Evolutionary conservation across 2,113 vertebrate species (phyloP).

Genomic region (Sturnira hondurensis): DNA sequence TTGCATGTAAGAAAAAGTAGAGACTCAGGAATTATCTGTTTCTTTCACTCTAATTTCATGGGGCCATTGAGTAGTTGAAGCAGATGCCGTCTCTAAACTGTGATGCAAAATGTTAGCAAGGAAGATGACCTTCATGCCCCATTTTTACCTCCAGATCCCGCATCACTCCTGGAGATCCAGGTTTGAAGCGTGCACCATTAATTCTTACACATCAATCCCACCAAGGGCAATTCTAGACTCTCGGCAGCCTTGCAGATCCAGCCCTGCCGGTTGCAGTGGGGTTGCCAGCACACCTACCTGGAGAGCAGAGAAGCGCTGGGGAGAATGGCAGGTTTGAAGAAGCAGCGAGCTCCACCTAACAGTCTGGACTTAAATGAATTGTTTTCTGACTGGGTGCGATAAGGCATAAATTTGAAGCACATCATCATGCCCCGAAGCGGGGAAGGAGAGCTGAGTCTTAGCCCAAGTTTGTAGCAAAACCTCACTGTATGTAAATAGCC

Average conservation of each 20-base stretch:
- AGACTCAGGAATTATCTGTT: not conserved
- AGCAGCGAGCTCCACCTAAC: not conserved
- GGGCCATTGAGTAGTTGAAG: not conserved
- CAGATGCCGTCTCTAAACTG: accelerated
- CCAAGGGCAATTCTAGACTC: not conserved
- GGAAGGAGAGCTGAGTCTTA: not conserved
- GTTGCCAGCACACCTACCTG: not conserved
- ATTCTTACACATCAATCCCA: not conserved
- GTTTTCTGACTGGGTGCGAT: slow-evolving; percentile 52
- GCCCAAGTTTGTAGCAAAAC: slow-evolving; percentile 26
- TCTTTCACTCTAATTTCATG: not conserved
- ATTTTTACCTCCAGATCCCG: not conserved
- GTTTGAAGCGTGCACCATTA: not conserved
- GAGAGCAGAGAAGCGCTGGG: not conserved
- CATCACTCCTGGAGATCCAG: not conserved
- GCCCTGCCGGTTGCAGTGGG: not conserved
- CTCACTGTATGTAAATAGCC: not conserved
- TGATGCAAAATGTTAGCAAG: not conserved
- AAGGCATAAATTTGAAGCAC: slow-evolving; percentile 46
- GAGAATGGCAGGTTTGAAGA: slow-evolving; percentile 20
- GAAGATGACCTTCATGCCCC: not conserved
- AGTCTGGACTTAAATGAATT: slow-evolving; percentile 60
- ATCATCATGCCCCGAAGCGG: slow-evolving; percentile 18
- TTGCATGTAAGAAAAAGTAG: not conserved
- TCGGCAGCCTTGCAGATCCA: not conserved